Evolutionary conservation across 2,888 invertebrate genomes (phyloP), one percentile per base, ranked within the genome.

Genomic region (Cosmopolites sordidus): DNA sequence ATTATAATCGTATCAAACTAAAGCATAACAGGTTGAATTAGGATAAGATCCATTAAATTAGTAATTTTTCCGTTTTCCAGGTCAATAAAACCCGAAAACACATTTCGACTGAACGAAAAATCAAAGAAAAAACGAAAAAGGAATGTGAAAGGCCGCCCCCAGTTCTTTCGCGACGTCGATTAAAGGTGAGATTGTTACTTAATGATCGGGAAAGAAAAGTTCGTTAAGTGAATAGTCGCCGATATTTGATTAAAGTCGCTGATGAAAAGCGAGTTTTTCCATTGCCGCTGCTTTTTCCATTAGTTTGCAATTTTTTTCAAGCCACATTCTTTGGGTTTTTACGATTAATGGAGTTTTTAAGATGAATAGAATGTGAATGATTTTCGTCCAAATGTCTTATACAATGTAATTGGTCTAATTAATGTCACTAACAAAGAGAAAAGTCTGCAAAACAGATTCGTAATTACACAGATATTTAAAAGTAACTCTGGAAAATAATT

Each of bases 181-280:
- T 53, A 56, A 53, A 56, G 50, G 53, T 53, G 48, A 57, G 54
- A 57, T 54, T 57, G 57, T 57, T 57, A 54, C 41, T 54, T 57
- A 57, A 57, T 57, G 57, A 57, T 43, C 48, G 57, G 57, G 57
- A 57, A 57, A 57, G 57, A 50, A 57, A 57, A 57, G 57, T 57
- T 57, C 54, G 54, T 57, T 57, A 57, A 57, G 48, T 51, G 57
- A 57, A 57, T 57, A 54, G 57, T 48, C 44, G 49, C 43, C 38
- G 52, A 56, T 56, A 56, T 56, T 56, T 52, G 56, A 56, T 56
- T 56, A 56, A 52, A 50, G 29, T 45, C 37, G 44, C 15, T 40
- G 44, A 50, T 49, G 46, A 42, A 41, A 46, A 47, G 43, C 45
- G 42, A 45, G 42, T 40, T 33, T 49, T 27, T 43, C 33, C 49